Base-by-base conservation (phyloP, 2,888 invertebrate genomes). In the Drosophila testacea region DNA sequence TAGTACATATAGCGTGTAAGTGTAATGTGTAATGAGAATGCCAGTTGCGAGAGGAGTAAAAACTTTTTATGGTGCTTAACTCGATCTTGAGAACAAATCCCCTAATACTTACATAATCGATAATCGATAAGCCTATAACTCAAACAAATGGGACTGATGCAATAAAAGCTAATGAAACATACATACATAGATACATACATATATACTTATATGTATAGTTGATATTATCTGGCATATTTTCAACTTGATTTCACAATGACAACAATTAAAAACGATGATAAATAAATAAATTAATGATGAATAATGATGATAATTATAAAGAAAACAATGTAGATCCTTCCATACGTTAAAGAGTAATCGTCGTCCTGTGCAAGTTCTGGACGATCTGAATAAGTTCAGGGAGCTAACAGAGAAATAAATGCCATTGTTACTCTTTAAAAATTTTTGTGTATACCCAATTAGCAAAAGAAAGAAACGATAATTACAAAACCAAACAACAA, bases 81-180 rank as follows among this genome's bases (percentile, higher is more conserved):
- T 88, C 81, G 84, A 86, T 83, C 81, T 83, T 78, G 82, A 75
- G 77, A 62, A 76, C 51, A 69, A 54, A 44, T 51, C 47, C 57
- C 54, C 32, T 42, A 44, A 65, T 47, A 66, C 55, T 47, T 55
- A 46, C 56, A 63, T 41, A 63, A 48, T 63, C 48, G 59, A 67
- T 63, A 64, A 63, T 60, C 50, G 60, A 70, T 76, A 68, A 79
- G 69, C 75, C 69, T 79, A 79, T 60, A 85, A 82, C 88, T 85
- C 86, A 83, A 85, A 69, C 75, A 74, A 88, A 88, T 86, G 83
- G 83, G 83, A 83, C 83, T 83, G 89, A 83, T 88, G 89, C 83
- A 83, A 83, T 86, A 81, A 79, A 74, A 77, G 66, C 63, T 77
- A 77, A 70, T 57, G 28, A 66, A 66, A 73, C 34, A 68, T 11